Evolutionary conservation across 2,888 invertebrate species (phyloP).

Genomic region (Anorthoa munda): DNA sequence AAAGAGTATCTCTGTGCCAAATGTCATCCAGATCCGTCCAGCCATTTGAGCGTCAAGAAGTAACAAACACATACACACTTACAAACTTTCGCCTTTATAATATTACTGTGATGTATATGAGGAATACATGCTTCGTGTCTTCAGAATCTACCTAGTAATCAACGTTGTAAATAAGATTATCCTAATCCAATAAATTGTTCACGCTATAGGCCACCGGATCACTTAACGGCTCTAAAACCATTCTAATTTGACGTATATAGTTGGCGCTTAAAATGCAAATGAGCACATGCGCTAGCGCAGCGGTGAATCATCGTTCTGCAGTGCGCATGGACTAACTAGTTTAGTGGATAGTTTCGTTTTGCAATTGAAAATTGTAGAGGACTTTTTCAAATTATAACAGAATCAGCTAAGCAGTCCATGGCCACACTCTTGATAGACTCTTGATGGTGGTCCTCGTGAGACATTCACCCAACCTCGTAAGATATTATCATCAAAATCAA

Average conservation of each 20-base stretch:
- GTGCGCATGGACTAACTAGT: slow-evolving; percentile 18
- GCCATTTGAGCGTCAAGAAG: too few species aligned
- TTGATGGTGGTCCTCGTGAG: too few species aligned
- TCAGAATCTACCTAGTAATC: neutral
- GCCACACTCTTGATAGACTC: too few species aligned
- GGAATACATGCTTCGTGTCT: neutral
- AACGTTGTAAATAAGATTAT: slow-evolving; percentile 2
- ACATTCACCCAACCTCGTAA: too few species aligned
- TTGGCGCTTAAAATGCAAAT: slow-evolving; percentile 63
- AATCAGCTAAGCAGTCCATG: neutral
- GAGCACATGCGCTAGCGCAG: slow-evolving; percentile 49
- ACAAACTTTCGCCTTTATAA: too few species aligned
- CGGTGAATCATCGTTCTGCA: slow-evolving; percentile 56
- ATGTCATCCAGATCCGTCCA: too few species aligned
- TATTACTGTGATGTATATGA: too few species aligned
- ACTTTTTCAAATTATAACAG: neutral
- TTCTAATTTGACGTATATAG: slow-evolving; percentile 41
- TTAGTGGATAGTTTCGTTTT: slow-evolving; percentile 8
- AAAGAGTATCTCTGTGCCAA: too few species aligned
- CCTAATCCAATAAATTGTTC: slow-evolving; percentile 16
- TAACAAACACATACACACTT: too few species aligned
- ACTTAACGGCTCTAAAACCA: slow-evolving; percentile 53
- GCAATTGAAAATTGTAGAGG: neutral
- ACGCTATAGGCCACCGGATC: slow-evolving; percentile 5
- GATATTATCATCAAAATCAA: too few species aligned